Conservation (phyloP, 2,113 vertebrate species). For the Marmota flaviventris region DNA sequence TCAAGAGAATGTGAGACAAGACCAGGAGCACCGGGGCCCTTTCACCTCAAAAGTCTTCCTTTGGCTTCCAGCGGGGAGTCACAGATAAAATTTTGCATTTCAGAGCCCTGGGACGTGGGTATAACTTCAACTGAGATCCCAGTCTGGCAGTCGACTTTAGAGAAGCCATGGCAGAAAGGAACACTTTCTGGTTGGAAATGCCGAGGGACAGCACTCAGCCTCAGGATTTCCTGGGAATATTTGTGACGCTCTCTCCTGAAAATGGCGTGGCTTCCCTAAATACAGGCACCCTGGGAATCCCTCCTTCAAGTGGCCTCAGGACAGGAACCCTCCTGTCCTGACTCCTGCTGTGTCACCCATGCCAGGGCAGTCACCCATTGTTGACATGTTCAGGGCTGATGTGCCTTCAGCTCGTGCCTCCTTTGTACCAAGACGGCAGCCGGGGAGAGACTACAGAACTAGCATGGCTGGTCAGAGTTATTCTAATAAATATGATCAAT, state of each 20-base stretch:
- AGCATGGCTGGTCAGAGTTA: too few species aligned
- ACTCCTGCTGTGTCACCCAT: too few species aligned
- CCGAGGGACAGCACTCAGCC: background rate
- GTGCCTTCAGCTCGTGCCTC: conserved; percentile 44
- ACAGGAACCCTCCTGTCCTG: background rate
- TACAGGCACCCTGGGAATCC: background rate
- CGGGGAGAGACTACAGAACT: too few species aligned
- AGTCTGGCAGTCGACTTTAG: background rate
- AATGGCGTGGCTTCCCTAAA: background rate
- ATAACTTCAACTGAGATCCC: conserved; percentile 6
- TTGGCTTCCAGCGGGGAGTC: background rate
- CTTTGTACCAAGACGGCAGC: background rate
- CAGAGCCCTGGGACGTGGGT: background rate
- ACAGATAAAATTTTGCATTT: background rate
- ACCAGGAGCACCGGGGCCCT: background rate
- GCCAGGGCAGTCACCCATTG: too few species aligned
- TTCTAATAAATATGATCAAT: background rate
- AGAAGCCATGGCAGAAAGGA: background rate
- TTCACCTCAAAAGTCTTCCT: background rate
- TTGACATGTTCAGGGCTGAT: conserved; percentile 11
- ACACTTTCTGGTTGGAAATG: background rate
- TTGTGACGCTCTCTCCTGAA: background rate
- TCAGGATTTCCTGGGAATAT: background rate
- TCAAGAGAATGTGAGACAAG: background rate
- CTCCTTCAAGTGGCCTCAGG: too few species aligned